Conservation (phyloP, 2,888 invertebrate species). For the Temnothorax ravouxi region DNA sequence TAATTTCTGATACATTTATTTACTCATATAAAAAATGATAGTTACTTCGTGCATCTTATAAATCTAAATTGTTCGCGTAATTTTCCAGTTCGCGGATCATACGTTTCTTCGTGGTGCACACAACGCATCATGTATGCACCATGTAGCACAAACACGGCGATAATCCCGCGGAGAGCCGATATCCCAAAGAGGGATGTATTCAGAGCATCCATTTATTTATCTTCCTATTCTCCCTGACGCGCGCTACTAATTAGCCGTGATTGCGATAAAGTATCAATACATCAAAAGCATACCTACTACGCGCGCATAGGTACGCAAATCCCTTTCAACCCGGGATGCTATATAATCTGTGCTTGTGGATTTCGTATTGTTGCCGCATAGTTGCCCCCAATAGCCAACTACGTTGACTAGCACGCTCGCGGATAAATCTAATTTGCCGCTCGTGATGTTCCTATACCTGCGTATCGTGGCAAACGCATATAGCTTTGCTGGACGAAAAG, state of each 20-base stretch:
- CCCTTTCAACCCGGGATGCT: conserved; percentile 20
- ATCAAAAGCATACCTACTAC: conserved; percentile 27
- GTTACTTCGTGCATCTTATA: not conserved
- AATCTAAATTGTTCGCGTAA: not conserved
- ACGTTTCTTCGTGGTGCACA: not conserved
- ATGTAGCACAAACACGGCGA: conserved; percentile 9
- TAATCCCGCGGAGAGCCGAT: conserved; percentile 56
- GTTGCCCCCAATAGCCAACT: conserved; percentile 24
- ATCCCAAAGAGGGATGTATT: conserved; percentile 66
- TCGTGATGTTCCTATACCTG: conserved; percentile 15
- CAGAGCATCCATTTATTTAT: conserved; percentile 67
- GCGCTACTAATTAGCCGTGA: conserved; percentile 74
- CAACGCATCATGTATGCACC: not conserved
- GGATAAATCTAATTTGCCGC: conserved; percentile 45
- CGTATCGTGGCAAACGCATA: not conserved
- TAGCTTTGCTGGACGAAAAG: conserved; percentile 22
- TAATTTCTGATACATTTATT: not conserved
- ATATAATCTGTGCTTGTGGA: not conserved
- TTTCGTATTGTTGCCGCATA: conserved; percentile 28
- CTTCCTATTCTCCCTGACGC: conserved; percentile 60
- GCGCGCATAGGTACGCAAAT: not conserved
- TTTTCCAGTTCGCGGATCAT: not conserved
- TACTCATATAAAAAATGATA: not conserved
- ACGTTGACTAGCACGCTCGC: not conserved
- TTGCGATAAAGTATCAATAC: conserved; percentile 73